Percentiles rank a stretch among this genome's conserved stretches.
Conservation (phyloP, 2,888 invertebrate genomes). For the Folsomia candida region DNA sequence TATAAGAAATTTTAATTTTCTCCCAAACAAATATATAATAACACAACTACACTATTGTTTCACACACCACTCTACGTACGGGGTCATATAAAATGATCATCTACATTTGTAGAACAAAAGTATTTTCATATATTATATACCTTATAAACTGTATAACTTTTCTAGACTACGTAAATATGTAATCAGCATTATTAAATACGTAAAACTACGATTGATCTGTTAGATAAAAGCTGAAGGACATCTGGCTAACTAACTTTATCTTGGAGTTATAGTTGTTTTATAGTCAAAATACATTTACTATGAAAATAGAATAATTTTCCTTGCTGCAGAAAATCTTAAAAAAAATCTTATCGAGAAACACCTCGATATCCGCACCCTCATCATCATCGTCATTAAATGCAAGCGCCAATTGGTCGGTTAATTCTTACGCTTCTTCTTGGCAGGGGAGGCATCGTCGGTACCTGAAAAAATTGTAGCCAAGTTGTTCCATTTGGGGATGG, state of each 20-base stretch:
- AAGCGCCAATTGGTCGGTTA: conserved; percentile 9
- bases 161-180: not conserved
- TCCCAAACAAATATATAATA: not conserved
- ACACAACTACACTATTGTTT: no score
- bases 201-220: conserved; percentile 1
- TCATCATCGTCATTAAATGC: not conserved
- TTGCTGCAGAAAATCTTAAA: not conserved
- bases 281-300: not conserved
- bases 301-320: not conserved
- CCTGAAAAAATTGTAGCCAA: conserved; percentile 39
- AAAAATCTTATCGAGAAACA: not conserved
- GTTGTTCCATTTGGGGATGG: conserved; percentile 42
- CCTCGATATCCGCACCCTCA: not conserved
- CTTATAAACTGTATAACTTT: not conserved
- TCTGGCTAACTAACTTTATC: not conserved
- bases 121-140: not conserved
- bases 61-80: no score
- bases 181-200: not conserved
- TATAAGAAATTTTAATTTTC: not conserved
- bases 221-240: not conserved
- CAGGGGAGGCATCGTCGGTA: conserved; percentile 30
- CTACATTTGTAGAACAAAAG: no score
- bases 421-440: conserved; percentile 40
- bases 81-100: no score
- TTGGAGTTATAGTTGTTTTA: not conserved